Base-by-base conservation (phyloP, 2,113 vertebrate genomes). In the Sylvilagus bachmani region DNA sequence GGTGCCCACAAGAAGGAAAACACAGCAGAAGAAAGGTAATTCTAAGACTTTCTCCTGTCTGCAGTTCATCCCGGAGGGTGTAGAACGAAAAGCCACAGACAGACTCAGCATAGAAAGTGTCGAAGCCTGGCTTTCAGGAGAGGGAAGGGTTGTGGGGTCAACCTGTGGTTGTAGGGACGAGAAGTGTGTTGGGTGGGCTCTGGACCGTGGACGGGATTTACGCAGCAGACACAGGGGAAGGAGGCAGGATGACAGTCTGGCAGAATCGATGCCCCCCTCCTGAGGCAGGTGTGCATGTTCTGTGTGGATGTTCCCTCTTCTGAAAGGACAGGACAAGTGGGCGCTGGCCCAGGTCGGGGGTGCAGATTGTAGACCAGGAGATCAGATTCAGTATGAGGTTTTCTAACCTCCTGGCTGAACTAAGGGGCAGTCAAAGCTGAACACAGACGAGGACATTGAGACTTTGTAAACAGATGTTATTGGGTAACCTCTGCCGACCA, bases 151-250 rank as follows among this genome's bases (percentile, higher is more conserved):
- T 44, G 44, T 44, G n/a, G 21, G 38, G 22, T 49, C 66, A 22
- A 2, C 0, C 4, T 0, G 1, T 6, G 2, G 14, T 0, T n/a
- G 4, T 51, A 10, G 9, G 29, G 25, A 25, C 6, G 17, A 6
- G 22, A 86, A 11, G 9, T 2, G 13, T 13, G 4, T 38, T 10
- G 31, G 27, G n/a, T 33, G 5, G 24, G 21, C 62, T 25, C 9
- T 1, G 44, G n/a, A 53, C 25, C 0, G 8, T 7, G 14, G 44
- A 11, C 62, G 27, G 38, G 33, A 49, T 17, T 1, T 11, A n/a
- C 10, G 1, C 3, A 1, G 69, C 3, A 27, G 29, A 67, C 12
- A 6, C 36, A 22, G 10, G 14, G 0, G 21, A 74, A 4, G 6
- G 25, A 13, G 31, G 22, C 21, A 0, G 1, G 69, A 55, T 44